Evolutionary conservation across 2,888 invertebrate species (phyloP).

Genomic region (Aphidius colemani): DNA sequence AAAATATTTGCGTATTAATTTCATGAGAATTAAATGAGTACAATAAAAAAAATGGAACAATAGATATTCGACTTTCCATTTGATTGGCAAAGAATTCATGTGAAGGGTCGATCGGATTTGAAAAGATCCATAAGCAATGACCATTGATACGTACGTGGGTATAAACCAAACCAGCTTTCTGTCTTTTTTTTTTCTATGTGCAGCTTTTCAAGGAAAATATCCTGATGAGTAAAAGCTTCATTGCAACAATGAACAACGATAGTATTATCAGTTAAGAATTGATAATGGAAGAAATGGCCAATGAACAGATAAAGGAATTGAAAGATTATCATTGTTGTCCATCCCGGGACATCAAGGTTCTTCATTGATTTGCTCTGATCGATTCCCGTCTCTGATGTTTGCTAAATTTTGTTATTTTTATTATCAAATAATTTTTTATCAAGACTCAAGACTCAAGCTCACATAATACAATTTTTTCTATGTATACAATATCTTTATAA

Average conservation of each 20-base stretch:
- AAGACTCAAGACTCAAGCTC: no score
- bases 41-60: neutral
- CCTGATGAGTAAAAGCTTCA: constrained; percentile 8
- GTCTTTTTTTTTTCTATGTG: constrained; percentile 3
- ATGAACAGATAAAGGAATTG: neutral
- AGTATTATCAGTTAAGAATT: constrained; percentile 34
- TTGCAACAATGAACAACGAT: constrained; percentile 32
- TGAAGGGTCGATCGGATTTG: neutral
- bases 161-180: constrained; percentile 7
- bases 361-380: no score
- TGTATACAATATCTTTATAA: no score
- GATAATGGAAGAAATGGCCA: constrained; percentile 6
- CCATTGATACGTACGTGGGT: constrained; percentile 20
- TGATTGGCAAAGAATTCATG: neutral
- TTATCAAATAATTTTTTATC: neutral
- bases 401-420: neutral
- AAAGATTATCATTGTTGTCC: constrained; percentile 8
- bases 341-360: neutral
- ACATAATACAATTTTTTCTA: no score
- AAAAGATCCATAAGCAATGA: constrained; percentile 16
- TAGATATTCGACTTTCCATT: neutral
- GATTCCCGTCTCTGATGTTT: no score
- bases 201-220: constrained; percentile 2
- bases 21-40: neutral
- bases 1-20: neutral